Percentiles rank a stretch among this genome's conserved stretches.
Conservation (phyloP, 2,888 invertebrate genomes). For the Sclerodermus sp. region DNA sequence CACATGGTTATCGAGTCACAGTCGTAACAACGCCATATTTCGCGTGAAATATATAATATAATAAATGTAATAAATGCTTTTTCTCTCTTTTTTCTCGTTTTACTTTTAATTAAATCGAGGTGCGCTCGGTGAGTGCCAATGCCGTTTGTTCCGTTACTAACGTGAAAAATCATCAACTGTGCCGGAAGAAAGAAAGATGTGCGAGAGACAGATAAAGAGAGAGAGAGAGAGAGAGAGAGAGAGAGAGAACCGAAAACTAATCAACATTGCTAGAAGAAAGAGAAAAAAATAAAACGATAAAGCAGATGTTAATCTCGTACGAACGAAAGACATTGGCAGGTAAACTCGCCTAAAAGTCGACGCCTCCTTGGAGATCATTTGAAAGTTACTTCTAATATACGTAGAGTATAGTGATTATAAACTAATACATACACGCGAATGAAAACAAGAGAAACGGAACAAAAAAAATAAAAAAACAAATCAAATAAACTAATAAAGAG, state of each 20-base stretch:
- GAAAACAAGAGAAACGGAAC: constrained; percentile 23
- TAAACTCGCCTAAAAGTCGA: constrained; percentile 38
- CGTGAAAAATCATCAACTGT: too few relatives aligned
- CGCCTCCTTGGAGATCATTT: constrained; percentile 55
- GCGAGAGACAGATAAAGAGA: neutral
- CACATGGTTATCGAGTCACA: constrained; percentile 1
- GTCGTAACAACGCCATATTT: constrained; percentile 13
- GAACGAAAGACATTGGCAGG: constrained; percentile 32
- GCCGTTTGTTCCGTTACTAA: constrained; percentile 30
- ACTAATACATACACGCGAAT: constrained; percentile 28
- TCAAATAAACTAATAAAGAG: neutral
- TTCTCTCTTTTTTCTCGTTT: neutral
- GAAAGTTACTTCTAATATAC: constrained; percentile 43
- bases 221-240: neutral
- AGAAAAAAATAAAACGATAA: neutral
- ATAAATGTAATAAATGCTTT: too few relatives aligned
- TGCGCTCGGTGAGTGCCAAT: constrained; percentile 37
- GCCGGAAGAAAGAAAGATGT: too few relatives aligned
- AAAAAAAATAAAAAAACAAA: constrained; percentile 12
- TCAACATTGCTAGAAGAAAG: too few relatives aligned
- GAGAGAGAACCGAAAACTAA: too few relatives aligned
- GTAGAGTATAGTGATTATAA: constrained; percentile 38
- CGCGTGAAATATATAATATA: constrained; percentile 13
- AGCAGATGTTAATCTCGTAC: too few relatives aligned
- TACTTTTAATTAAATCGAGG: constrained; percentile 40